phyloP scores from a whole-genome alignment of 2,888 invertebrate genomes.

The Cenopis cana region DNA sequence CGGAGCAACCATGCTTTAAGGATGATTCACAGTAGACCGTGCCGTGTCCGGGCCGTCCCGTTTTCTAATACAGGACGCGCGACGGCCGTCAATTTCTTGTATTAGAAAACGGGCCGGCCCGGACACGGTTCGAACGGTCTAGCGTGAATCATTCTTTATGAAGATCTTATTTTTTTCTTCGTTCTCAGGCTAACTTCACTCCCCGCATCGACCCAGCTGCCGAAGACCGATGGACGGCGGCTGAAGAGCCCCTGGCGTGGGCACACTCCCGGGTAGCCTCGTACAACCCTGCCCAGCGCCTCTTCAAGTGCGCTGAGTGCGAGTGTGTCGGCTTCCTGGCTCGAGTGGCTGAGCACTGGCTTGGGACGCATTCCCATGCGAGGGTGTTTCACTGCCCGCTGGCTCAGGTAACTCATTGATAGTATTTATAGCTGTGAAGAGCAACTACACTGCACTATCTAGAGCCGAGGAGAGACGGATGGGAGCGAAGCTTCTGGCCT shows the following conservation, averaged over 20 bases:
- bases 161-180: neutral
- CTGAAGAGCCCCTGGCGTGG: constrained; percentile 89
- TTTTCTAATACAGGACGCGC: too few species aligned
- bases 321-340: constrained; percentile 91
- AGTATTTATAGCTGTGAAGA: constrained; percentile 53
- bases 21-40: too few species aligned
- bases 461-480: constrained; percentile 87
- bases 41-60: too few species aligned
- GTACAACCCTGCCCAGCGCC: constrained; percentile 90
- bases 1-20: too few species aligned
- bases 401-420: constrained; percentile 60
- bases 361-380: constrained; percentile 88
- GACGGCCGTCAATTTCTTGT: too few species aligned
- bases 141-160: too few species aligned
- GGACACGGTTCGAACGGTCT: too few species aligned
- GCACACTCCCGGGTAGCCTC: constrained; percentile 92
- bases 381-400: constrained; percentile 88
- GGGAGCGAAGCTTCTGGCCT: constrained; percentile 89
- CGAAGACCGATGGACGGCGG: constrained; percentile 87
- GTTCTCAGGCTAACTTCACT: constrained; percentile 82
- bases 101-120: too few species aligned
- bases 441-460: constrained; percentile 49
- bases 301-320: constrained; percentile 91
- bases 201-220: constrained; percentile 80
- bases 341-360: constrained; percentile 91